Conservation (phyloP, 2,888 invertebrate species). For the Mylabris sibirica region DNA sequence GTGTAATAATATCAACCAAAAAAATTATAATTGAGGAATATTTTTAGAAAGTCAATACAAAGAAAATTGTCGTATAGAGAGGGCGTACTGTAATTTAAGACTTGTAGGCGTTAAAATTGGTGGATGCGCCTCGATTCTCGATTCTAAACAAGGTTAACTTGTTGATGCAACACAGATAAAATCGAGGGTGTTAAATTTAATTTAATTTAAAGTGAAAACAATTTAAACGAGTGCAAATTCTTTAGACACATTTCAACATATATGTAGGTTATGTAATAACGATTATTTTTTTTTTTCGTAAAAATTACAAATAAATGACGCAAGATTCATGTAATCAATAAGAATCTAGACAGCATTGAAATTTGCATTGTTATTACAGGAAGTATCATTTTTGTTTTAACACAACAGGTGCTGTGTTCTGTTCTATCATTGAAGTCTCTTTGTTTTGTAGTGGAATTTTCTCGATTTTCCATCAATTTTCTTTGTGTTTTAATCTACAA, state of each 20-base stretch:
- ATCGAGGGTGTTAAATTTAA: neutral
- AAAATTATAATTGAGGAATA: neutral
- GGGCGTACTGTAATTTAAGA: neutral
- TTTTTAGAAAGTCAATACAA: neutral
- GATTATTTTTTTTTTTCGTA: neutral
- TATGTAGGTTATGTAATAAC: neutral
- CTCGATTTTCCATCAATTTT: neutral
- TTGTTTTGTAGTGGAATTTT: neutral
- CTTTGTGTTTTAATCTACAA: neutral
- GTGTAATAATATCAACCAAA: neutral
- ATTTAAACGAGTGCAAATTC: neutral
- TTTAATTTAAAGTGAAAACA: neutral
- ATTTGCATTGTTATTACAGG: neutral
- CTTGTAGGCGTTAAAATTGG: neutral
- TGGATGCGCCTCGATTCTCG: neutral
- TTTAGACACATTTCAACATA: neutral
- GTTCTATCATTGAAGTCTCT: constrained; percentile 4
- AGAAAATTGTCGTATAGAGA: neutral
- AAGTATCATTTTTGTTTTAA: neutral
- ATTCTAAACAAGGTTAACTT: neutral
- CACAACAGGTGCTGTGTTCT: neutral
- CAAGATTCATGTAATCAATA: neutral
- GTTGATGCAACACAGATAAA: neutral
- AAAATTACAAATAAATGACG: neutral
- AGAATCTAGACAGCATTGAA: neutral